Base-by-base conservation (phyloP, 2,797 vertebrate genomes). In the Myotis planiceps region DNA sequence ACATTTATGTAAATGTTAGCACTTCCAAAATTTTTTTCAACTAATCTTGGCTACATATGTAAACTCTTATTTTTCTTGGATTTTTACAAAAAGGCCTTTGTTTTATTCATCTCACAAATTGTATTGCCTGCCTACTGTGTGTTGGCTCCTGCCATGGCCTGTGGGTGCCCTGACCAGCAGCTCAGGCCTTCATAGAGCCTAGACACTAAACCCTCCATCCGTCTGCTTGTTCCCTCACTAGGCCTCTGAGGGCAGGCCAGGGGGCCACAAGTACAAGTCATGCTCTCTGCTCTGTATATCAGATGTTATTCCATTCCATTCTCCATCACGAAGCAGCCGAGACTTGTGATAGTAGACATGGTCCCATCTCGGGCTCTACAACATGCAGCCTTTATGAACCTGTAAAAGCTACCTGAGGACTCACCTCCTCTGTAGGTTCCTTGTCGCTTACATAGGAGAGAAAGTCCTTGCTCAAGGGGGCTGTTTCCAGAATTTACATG, bases 1-100 rank as follows among this genome's bases (percentile, higher is more conserved):
- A 74, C 19, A 66, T 45, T 93, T 65, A 72, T 68, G 45, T 60
- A 10, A 87, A 37, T 55, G 74, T 94, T 58, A 92, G 34, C 58
- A 34, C 18, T 49, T 25, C 2, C 13, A 75, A 65, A 29, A 1
- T 2, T 66, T 10, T 78, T 58, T 79, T 84, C 42, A 84, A 1
- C 58, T 79, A 29, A 23, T 82, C 21, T 74, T 92, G 69, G 32
- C n/a, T 66, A 1, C 2, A 34, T 29, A 68, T 21, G 21, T 32
- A 82, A 71, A 51, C 78, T 94, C 12, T 65, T 65, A 3, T 63
- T 90, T 84, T 74, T 29, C 9, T 32, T 78, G 27, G 8, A 60
- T 47, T 75, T 84, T n/a, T 12, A 15, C 84, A 27, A n/a, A 13
- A 29, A 29, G 6, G 16, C 29, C 14, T 87, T 63, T 88, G 18